phyloP scores from a whole-genome alignment of 2,888 invertebrate species.

The Sacculina carcini region DNA sequence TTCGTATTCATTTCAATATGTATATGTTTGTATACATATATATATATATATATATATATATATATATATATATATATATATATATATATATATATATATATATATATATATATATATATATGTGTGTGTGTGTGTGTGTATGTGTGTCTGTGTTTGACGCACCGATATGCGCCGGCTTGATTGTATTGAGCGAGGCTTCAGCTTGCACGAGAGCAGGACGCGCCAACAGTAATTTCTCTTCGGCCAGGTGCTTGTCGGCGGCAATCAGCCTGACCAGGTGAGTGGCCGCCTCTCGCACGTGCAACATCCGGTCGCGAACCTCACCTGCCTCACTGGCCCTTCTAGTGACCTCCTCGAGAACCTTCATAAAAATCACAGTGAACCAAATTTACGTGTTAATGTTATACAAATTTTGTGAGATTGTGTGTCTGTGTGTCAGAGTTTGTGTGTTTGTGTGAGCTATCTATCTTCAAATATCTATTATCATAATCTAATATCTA shows the following conservation, averaged over 20 bases:
- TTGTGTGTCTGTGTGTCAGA: background rate
- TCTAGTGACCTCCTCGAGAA: conserved; percentile 61
- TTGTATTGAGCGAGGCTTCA: conserved; percentile 77
- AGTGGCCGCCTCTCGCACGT: conserved; percentile 86
- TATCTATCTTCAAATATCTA: background rate
- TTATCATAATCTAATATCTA: conserved; percentile 1
- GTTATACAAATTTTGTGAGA: background rate
- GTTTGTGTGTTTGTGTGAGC: too few relatives aligned
- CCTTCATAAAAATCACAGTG: conserved; percentile 14
- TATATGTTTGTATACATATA: too few relatives aligned
- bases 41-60: too few relatives aligned
- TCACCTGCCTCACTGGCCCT: conserved; percentile 83
- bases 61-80: too few relatives aligned
- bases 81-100: too few relatives aligned
- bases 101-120: background rate
- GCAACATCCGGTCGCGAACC: conserved; percentile 81
- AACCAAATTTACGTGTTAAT: background rate
- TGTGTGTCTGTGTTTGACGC: conserved; percentile 9
- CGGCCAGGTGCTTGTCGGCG: conserved; percentile 66
- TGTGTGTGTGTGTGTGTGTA: too few relatives aligned
- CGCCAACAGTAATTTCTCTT: conserved; percentile 77
- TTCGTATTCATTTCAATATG: too few relatives aligned
- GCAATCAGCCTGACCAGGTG: conserved; percentile 55
- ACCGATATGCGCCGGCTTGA: conserved; percentile 80
- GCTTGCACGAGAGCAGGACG: conserved; percentile 87